Percentiles rank a stretch among this genome's conserved stretches.
These are phyloP conservation scores for Acronicta alni DNA, from an alignment of 2,888 invertebrate genomes.

Conservation along the genomic window DNA sequence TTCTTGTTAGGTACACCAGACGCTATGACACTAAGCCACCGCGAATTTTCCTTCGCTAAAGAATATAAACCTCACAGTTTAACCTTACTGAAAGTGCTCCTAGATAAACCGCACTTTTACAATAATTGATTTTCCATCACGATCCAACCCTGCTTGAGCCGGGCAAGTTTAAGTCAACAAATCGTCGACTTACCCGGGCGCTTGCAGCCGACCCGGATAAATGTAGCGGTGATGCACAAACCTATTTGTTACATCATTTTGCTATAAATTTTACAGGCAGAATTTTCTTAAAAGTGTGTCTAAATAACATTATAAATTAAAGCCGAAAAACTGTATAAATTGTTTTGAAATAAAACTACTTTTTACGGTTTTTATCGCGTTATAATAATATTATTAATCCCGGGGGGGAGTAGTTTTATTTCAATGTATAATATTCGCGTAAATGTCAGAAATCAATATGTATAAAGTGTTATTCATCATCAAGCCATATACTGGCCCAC, in stretches of 20 bases:
- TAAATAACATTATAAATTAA: slow-evolving; percentile 17
- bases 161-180: slow-evolving; percentile 42
- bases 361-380: no score
- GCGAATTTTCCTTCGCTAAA: no score
- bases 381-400: no score
- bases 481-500: no score
- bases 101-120: slow-evolving; percentile 24
- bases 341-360: no score
- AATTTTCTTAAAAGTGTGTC: slow-evolving; percentile 23
- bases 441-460: no score
- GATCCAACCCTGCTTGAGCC: slow-evolving; percentile 12
- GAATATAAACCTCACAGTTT: slow-evolving; percentile 1
- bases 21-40: no score
- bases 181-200: slow-evolving; percentile 39
- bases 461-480: no score
- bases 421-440: no score
- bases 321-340: no score
- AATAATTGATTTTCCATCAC: slow-evolving; percentile 42
- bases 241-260: slow-evolving; percentile 37
- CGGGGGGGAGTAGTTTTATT: no score
- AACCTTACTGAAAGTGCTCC: slow-evolving; percentile 13
- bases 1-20: no score
- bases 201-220: slow-evolving; percentile 31
- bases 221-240: slow-evolving; percentile 29
- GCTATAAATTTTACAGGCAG: slow-evolving; percentile 22